Base-by-base conservation (phyloP, 2,113 vertebrate species). In the Megaceryle torquata region DNA sequence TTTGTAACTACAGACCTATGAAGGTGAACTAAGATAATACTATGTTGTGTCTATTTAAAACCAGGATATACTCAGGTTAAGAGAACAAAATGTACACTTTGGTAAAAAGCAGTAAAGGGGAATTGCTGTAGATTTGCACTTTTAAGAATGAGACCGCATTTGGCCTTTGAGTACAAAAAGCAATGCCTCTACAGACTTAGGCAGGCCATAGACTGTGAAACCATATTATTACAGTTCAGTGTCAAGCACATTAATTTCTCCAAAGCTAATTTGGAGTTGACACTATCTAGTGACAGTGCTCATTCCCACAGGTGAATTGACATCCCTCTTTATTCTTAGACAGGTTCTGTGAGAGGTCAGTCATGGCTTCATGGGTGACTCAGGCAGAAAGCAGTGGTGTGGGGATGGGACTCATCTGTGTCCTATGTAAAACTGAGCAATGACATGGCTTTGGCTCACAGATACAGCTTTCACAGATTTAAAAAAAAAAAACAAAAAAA, bases 281-380 rank as follows among this genome's bases (percentile, higher is more conserved):
- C 46, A 76, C 35, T 75, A 57, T 28, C 37, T 68, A 75, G 48
- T 21, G 31, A 59, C 0, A 0, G 15, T 59, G 13, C 3, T 82
- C 59, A 59, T 22, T 90, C 39, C 15, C 28, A 46, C 3, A 53
- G 11, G 9, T 54, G 51, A 89, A 65, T 57, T 79, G 57, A 72
- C 17, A 41, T 11, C 10, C 11, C 53, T 77, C 24, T 67, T 29
- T 39, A 10, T 46, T 65, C 37, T 84, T 64, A 88, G 67, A 7
- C 26, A 86, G 5, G 26, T 44, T 61, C 35, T 56, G 8, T 0
- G 1, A 70, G 80, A 81, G 24, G 33, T 50, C 56, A 65, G 2
- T 20, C 48, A 10, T 4, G 12, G 60, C 35, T 70, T 70, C 61
- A 56, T 0, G 0, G 15, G 13, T 28, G 21, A 69, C 29, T 12